Evolutionary conservation across 2,113 vertebrate genomes (phyloP).

Genomic region (Ailurus styani): DNA sequence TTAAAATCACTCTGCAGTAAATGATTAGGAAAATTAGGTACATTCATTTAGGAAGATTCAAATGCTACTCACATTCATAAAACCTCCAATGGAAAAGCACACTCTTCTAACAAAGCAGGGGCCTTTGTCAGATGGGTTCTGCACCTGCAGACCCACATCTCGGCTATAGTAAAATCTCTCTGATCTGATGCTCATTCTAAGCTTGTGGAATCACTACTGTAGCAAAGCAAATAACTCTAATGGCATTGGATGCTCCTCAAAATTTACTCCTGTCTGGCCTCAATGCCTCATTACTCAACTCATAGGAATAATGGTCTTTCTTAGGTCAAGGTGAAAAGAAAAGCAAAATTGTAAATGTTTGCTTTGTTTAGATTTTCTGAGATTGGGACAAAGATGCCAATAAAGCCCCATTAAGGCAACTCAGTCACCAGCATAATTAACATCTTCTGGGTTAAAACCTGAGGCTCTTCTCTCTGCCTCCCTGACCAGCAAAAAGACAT

Average conservation of each 20-base stretch:
- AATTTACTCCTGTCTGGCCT: background rate
- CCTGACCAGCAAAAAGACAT: rapidly evolving
- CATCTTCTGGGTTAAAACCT: slow-evolving; percentile 48
- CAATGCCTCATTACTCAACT: background rate
- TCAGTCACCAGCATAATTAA: slow-evolving; percentile 34
- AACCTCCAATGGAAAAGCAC: background rate
- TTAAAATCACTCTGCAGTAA: slow-evolving; percentile 48
- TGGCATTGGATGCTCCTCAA: background rate
- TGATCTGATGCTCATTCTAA: background rate
- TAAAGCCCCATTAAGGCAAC: slow-evolving; percentile 44
- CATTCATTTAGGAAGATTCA: background rate
- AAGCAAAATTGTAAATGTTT: slow-evolving; percentile 22
- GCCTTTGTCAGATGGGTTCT: background rate
- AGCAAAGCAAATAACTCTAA: background rate
- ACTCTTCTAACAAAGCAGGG: background rate
- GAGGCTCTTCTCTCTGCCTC: background rate
- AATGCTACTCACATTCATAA: background rate
- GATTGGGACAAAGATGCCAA: background rate
- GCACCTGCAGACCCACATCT: background rate
- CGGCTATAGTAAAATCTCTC: background rate
- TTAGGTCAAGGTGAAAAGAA: slow-evolving; percentile 61
- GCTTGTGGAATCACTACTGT: rapidly evolving
- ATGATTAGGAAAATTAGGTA: slow-evolving; percentile 29
- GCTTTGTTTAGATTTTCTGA: slow-evolving; percentile 56
- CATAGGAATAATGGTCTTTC: slow-evolving; percentile 15